Evolutionary conservation across 2,888 invertebrate species (phyloP).

Genomic region (Ligdia adustata): DNA sequence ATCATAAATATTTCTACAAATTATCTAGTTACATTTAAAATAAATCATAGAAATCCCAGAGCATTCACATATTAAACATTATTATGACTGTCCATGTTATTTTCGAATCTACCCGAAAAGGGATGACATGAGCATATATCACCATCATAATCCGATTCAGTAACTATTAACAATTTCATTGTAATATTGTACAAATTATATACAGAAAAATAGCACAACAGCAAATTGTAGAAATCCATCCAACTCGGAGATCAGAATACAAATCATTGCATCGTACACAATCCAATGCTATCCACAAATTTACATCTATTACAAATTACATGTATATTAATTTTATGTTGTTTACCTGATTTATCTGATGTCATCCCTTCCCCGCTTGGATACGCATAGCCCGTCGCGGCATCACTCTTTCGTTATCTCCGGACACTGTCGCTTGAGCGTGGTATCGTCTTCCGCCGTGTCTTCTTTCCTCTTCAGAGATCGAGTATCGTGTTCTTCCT

Average conservation of each 20-base stretch:
- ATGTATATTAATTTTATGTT: no score
- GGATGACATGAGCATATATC: conserved; percentile 5
- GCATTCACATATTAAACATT: conserved; percentile 54
- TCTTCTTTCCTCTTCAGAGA: conserved; percentile 68
- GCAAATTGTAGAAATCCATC: background rate
- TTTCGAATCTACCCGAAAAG: conserved; percentile 36
- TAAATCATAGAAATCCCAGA: conserved; percentile 55
- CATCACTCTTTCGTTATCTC: conserved; percentile 66
- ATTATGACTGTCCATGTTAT: conserved; percentile 55
- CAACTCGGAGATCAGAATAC: background rate
- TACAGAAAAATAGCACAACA: no score
- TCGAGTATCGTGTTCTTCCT: conserved; percentile 54
- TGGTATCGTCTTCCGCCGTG: conserved; percentile 58
- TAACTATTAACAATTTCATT: no score
- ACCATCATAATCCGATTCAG: background rate
- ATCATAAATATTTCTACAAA: conserved; percentile 71
- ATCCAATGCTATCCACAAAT: no score
- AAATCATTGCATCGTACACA: background rate
- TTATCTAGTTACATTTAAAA: conserved; percentile 58
- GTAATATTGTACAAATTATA: no score
- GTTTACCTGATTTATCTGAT: no score
- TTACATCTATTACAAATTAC: no score
- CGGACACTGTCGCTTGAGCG: conserved; percentile 77
- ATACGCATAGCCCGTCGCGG: conserved; percentile 9
- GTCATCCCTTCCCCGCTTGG: conserved; percentile 8